Conservation (phyloP, 2,888 invertebrate genomes). For the Mythimna loreyi region DNA sequence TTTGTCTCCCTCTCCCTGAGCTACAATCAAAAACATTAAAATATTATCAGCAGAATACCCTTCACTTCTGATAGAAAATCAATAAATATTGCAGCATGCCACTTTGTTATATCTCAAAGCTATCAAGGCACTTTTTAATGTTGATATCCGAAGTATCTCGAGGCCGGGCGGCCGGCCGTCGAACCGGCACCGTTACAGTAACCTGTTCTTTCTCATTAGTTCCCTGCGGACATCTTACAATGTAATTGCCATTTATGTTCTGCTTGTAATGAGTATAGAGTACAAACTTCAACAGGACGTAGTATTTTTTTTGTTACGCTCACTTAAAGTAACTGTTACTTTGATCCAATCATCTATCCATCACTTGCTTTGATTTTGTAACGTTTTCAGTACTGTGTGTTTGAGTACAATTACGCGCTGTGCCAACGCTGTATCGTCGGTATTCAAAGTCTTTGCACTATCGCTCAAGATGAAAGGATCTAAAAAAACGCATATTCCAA, state of each 20-base stretch:
- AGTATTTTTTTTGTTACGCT: constrained; percentile 43
- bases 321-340: constrained; percentile 18
- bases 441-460: neutral
- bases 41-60: neutral
- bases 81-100: constrained; percentile 4
- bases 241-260: constrained; percentile 58
- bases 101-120: constrained; percentile 25
- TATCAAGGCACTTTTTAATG: constrained; percentile 55
- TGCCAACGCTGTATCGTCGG: neutral
- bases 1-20: no score
- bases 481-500: constrained; percentile 28
- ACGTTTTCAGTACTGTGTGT: neutral
- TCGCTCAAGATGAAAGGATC: neutral
- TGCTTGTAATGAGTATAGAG: constrained; percentile 41
- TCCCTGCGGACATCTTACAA: constrained; percentile 58
- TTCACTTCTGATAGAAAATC: constrained; percentile 1
- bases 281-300: constrained; percentile 37
- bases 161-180: constrained; percentile 66
- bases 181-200: constrained; percentile 72
- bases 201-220: constrained; percentile 70
- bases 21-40: neutral
- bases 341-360: neutral
- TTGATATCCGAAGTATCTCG: constrained; percentile 54
- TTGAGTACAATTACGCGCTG: neutral
- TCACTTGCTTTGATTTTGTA: neutral